Conservation (phyloP, 2,888 invertebrate genomes). For the Ormyrus labotus region DNA sequence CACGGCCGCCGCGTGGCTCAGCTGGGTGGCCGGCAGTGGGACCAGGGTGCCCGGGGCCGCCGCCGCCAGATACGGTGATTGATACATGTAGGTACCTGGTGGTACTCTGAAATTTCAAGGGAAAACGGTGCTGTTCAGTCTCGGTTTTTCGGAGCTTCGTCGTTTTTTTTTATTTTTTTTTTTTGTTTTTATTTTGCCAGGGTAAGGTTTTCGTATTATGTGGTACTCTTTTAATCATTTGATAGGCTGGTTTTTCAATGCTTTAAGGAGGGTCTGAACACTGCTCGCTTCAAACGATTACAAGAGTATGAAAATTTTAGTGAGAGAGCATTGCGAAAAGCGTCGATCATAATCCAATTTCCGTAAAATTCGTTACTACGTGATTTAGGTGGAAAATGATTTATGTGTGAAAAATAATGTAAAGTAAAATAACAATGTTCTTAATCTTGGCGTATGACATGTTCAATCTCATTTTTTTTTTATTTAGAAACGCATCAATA, state of each 20-base stretch:
- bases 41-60: slow-evolving; percentile 83
- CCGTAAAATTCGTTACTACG: neutral
- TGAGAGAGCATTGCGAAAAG: slow-evolving; percentile 54
- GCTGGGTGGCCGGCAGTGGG: slow-evolving; percentile 79
- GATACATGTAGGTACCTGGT: slow-evolving; percentile 85
- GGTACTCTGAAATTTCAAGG: slow-evolving; percentile 80
- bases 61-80: slow-evolving; percentile 83
- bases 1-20: slow-evolving; percentile 86
- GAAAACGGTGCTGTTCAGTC: neutral
- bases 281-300: slow-evolving; percentile 34
- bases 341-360: slow-evolving; percentile 39
- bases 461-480: neutral
- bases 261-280: too few relatives aligned
- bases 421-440: neutral
- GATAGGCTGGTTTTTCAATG: neutral
- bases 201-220: slow-evolving; percentile 13
- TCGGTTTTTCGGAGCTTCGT: slow-evolving; percentile 45
- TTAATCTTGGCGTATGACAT: neutral
- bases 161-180: neutral
- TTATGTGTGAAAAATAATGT: neutral
- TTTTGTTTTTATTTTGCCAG: slow-evolving; percentile 7
- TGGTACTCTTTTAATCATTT: slow-evolving; percentile 30
- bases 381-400: neutral
- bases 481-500: neutral
- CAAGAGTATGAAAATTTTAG: slow-evolving; percentile 47